Conservation (phyloP, 2,113 vertebrate species). For the Maccullochella peelii region DNA sequence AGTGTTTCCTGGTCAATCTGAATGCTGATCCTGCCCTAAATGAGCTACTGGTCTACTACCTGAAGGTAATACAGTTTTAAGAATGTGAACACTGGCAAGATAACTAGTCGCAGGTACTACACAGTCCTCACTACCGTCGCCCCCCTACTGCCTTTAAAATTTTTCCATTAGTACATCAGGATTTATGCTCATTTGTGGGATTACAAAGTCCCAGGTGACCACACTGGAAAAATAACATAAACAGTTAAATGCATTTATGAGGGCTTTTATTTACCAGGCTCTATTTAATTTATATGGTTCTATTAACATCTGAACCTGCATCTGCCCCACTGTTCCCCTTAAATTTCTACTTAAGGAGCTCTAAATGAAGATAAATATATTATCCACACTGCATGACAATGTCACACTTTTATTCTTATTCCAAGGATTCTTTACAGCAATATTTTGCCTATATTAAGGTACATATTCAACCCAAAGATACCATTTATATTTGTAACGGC, state of each 20-base stretch:
- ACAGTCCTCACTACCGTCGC: not conserved
- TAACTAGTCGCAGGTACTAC: not conserved
- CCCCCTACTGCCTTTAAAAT: not conserved
- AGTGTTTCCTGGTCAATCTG: conserved; percentile 97
- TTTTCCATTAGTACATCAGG: not conserved
- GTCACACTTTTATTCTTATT: too few species aligned
- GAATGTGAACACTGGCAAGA: not conserved
- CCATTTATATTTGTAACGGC: not conserved
- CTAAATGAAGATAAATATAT: not conserved
- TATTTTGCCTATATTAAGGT: too few species aligned
- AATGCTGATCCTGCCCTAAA: conserved; percentile 98
- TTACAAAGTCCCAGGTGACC: not conserved
- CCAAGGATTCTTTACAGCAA: too few species aligned
- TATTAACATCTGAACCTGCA: not conserved
- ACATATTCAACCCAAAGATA: not conserved
- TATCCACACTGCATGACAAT: too few species aligned
- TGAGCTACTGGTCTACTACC: conserved; percentile 96
- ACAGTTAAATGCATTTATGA: not conserved
- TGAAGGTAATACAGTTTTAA: conserved; percentile 87
- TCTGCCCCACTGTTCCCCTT: not conserved
- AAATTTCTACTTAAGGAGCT: not conserved
- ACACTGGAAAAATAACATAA: not conserved
- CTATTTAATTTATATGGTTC: not conserved
- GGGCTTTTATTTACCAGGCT: not conserved
- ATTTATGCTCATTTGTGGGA: not conserved